phyloP scores from a whole-genome alignment of 2,797 vertebrate genomes.

The Helicolenus hilgendorfi region DNA sequence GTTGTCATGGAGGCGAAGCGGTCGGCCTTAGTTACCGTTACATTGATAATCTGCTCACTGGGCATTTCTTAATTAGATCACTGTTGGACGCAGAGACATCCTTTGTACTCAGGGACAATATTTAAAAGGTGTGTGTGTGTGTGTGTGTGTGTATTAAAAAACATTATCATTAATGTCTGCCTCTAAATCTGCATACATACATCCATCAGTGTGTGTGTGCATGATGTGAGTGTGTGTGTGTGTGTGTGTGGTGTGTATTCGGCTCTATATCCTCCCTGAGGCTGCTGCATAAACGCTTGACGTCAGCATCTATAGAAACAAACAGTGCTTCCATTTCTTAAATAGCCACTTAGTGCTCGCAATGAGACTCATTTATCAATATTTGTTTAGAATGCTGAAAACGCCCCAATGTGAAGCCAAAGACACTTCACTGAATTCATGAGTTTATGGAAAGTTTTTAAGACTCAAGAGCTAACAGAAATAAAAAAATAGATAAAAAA shows the following conservation, averaged over 20 bases:
- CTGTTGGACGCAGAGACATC: conserved; percentile 37
- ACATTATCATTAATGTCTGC: not conserved
- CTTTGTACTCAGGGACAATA: conserved; percentile 41
- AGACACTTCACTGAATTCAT: conserved; percentile 12
- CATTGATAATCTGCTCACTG: conserved; percentile 60
- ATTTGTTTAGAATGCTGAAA: conserved; percentile 10
- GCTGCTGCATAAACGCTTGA: conserved; percentile 31
- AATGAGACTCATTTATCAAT: conserved; percentile 29
- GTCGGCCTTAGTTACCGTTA: conserved; percentile 59
- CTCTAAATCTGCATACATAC: conserved; percentile 13
- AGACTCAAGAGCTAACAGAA: not conserved
- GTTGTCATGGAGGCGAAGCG: conserved; percentile 57
- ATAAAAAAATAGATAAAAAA: not conserved
- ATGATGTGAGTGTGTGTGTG: not conserved
- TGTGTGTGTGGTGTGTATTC: not conserved
- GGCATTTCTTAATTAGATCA: conserved; percentile 69
- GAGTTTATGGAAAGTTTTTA: not conserved
- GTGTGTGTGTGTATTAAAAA: not conserved
- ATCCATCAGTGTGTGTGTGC: not conserved
- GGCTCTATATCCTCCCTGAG: conserved; percentile 6
- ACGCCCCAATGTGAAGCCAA: not conserved
- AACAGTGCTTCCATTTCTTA: conserved; percentile 7
- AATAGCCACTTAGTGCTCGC: conserved; percentile 11
- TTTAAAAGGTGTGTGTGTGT: conserved; percentile 18
- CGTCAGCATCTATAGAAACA: conserved; percentile 22